Percentiles rank a stretch among this genome's conserved stretches.
Conservation (phyloP, 1,140 invertebrate genomes). For the Lepidurus apus region DNA sequence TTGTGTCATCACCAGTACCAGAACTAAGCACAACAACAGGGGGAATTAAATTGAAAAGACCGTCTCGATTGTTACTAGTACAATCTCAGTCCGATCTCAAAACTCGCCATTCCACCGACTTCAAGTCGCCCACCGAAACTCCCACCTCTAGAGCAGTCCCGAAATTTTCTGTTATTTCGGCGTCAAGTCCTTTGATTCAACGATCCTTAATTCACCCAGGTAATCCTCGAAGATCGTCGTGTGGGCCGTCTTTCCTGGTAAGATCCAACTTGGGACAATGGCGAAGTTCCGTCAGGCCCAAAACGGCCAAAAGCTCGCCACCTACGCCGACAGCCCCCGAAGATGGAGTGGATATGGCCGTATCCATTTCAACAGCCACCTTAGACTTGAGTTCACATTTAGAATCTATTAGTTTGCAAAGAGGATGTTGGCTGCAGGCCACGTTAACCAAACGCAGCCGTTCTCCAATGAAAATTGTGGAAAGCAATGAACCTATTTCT, state of each 20-base stretch:
- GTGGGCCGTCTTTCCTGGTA: not conserved
- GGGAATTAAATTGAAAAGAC: not conserved
- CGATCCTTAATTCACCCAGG: not conserved
- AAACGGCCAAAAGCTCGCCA: not conserved
- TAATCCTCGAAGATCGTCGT: not conserved
- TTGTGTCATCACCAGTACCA: not conserved
- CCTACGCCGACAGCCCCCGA: not conserved
- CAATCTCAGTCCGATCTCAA: not conserved
- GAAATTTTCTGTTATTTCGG: not conserved
- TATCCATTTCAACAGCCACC: not conserved
- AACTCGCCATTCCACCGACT: not conserved
- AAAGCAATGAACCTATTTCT: not conserved
- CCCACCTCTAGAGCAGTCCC: not conserved
- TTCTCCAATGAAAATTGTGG: not conserved
- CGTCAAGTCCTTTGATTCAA: not conserved
- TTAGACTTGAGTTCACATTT: slow-evolving; percentile 16
- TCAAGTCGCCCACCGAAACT: not conserved
- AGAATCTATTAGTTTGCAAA: slow-evolving; percentile 17
- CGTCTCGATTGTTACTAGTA: not conserved
- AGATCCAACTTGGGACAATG: not conserved
- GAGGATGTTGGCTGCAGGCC: slow-evolving; percentile 28
- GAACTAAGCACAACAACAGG: not conserved
- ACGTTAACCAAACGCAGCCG: not conserved
- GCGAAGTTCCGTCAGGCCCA: not conserved
- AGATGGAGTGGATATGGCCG: not conserved